Evolutionary conservation across 1,140 invertebrate genomes (phyloP).

Genomic region (Tetramorium alpestre): DNA sequence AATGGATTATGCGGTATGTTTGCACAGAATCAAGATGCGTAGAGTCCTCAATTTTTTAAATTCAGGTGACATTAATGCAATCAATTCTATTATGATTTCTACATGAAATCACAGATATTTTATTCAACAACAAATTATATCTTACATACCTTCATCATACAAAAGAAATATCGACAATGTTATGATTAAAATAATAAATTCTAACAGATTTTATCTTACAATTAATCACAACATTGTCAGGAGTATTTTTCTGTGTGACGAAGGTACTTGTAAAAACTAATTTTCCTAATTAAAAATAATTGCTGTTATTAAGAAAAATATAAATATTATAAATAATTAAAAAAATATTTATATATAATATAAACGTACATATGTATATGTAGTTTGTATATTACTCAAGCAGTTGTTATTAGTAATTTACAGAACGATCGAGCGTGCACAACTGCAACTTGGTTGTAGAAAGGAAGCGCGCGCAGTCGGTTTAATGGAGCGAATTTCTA

Average conservation of each 20-base stretch:
- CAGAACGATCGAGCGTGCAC: constrained; percentile 16
- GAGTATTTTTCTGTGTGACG: too few relatives aligned
- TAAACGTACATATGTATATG: not conserved
- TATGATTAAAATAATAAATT: not conserved
- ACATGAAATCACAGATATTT: not conserved
- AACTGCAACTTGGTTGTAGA: constrained; percentile 6
- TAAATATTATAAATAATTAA: not conserved
- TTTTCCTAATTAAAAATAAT: not conserved
- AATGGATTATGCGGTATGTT: constrained; percentile 63
- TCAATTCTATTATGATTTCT: not conserved
- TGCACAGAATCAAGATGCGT: not conserved
- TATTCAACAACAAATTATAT: not conserved
- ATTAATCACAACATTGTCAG: not conserved
- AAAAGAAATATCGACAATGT: not conserved
- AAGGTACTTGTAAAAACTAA: not conserved
- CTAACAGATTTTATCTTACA: not conserved
- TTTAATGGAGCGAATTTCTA: constrained; percentile 58
- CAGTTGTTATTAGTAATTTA: constrained; percentile 25
- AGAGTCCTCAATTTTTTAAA: not conserved
- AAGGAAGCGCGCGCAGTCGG: constrained; percentile 7
- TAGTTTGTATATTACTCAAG: not conserved
- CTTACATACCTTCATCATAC: not conserved
- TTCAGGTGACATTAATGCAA: not conserved
- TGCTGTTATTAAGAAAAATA: not conserved
- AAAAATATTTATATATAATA: not conserved